Evolutionary conservation across 2,113 vertebrate species (phyloP), one percentile per base, ranked within the genome.

Genomic region (Perccottus glenii): DNA sequence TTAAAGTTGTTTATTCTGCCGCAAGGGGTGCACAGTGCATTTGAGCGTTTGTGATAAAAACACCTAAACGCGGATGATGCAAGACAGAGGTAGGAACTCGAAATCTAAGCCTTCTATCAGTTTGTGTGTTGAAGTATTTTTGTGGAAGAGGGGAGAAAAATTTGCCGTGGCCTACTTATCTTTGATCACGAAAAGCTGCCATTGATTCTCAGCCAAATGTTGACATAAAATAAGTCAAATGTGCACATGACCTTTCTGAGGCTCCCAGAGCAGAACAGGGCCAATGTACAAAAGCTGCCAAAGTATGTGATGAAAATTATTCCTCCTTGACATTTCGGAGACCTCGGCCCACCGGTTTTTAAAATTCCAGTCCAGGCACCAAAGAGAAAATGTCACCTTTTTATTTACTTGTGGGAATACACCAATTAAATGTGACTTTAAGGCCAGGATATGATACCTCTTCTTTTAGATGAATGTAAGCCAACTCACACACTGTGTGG

Each of bases 381-480:
- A 78, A 84, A 81, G 83, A 87, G 83, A 88, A 91, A 92, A 92
- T 92, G 89, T 90, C 90, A 91, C 87, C 84, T 89, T 88, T 90
- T 90, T 92, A 91, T 92, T 92, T 92, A 90, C 89, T 91, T 88
- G 59, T 50, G 89, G 89, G 90, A 91, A 92, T 92, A 83, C 80
- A 75, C 80, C 85, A 91, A 92, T 92, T 92, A 92, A 89, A 90
- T 81, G 78, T 85, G 89, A 89, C 89, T 88, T 86, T 82, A 88
- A 90, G 83, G 85, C 83, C 85, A 82, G 72, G 84, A 75, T 73
- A 79, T 69, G 84, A 83, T 78, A 75, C 77, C 49, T 85, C 64
- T 51, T 67, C 75, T 70, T 71, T 64, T 33, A 42, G 66, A 59
- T 38, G 80, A 71, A 64, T 76, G 65, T 59, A 53, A 86, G 62